Evolutionary conservation across 2,113 vertebrate genomes (phyloP).

Genomic region (Murina feae): DNA sequence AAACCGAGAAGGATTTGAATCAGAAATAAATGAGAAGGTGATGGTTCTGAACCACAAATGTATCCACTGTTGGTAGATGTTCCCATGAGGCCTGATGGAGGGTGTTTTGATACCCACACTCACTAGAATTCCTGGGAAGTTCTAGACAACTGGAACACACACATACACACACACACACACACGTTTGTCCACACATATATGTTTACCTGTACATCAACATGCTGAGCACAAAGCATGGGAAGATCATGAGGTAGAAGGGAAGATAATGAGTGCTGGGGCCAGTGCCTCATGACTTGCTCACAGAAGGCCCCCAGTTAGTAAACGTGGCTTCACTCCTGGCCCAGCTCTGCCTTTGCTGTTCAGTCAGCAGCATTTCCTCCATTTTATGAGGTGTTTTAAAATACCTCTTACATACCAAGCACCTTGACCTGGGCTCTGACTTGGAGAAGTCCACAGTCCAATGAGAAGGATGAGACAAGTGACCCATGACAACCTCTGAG

Average conservation of each 20-base stretch:
- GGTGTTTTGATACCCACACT: background rate
- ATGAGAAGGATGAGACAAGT: background rate
- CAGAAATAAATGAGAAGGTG: background rate
- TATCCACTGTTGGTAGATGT: background rate
- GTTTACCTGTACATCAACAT: background rate
- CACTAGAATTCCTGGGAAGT: background rate
- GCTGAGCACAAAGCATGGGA: background rate
- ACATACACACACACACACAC: no score
- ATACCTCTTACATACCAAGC: background rate
- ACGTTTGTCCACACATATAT: background rate
- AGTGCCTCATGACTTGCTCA: background rate
- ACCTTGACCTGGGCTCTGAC: background rate
- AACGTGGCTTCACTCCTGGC: background rate
- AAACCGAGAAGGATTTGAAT: background rate
- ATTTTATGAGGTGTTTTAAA: background rate
- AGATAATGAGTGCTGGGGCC: background rate
- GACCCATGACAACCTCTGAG: background rate
- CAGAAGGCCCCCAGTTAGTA: no score
- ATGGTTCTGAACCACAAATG: background rate
- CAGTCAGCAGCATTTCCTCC: background rate
- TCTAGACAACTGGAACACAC: background rate
- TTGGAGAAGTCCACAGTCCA: background rate
- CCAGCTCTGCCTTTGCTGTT: background rate
- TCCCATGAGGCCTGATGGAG: background rate
- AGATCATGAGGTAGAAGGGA: background rate